These are phyloP conservation scores for Neodiprion virginianus DNA, from an alignment of 1,140 invertebrate species.

Conservation along the genomic window DNA sequence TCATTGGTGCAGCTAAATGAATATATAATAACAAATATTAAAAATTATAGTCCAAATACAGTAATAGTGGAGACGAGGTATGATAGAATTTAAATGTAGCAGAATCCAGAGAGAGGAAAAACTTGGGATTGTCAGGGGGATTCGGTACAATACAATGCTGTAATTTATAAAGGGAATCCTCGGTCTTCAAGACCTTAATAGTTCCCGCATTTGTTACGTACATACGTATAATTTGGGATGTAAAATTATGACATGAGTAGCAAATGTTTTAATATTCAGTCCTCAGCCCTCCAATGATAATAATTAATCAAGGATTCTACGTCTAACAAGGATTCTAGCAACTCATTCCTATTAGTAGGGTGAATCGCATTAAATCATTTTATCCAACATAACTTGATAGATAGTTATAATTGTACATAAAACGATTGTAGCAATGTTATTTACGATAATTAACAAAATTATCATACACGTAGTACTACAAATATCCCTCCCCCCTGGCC, in stretches of 20 bases:
- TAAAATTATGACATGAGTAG: not conserved
- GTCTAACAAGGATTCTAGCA: not conserved
- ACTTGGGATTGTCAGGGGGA: too few relatives aligned
- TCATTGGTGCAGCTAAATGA: too few relatives aligned
- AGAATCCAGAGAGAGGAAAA: too few relatives aligned
- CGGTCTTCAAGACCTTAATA: too few relatives aligned
- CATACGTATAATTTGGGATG: too few relatives aligned
- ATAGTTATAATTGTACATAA: constrained; percentile 21
- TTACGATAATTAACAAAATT: not conserved
- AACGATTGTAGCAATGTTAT: constrained; percentile 5
- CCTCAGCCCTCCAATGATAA: not conserved
- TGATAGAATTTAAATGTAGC: too few relatives aligned
- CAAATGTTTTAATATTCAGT: not conserved
- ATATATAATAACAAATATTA: too few relatives aligned
- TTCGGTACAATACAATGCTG: too few relatives aligned
- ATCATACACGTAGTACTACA: constrained; percentile 1
- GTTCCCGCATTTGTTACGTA: too few relatives aligned
- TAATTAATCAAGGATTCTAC: not conserved
- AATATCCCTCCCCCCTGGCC: not conserved
- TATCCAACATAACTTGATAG: constrained; percentile 17
- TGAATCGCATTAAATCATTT: constrained; percentile 30
- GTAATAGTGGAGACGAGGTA: too few relatives aligned
- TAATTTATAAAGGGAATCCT: too few relatives aligned
- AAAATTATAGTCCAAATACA: too few relatives aligned
- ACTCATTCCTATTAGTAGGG: constrained; percentile 2